phyloP scores from a whole-genome alignment of 2,888 invertebrate genomes.

The Ochropleura leucogaster region DNA sequence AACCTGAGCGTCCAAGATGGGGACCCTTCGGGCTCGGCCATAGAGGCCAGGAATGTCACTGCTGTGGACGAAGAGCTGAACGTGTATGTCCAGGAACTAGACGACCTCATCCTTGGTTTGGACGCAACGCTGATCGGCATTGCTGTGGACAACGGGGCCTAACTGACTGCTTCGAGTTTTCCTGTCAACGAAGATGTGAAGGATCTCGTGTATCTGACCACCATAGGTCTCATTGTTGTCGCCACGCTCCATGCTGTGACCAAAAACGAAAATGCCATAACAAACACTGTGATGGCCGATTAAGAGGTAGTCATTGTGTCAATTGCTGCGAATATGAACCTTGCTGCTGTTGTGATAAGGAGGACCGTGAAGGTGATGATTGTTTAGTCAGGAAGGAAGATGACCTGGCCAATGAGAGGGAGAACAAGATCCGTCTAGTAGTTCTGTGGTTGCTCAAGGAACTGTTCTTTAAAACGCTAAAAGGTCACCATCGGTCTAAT shows the following conservation, averaged over 20 bases:
- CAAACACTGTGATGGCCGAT: neutral
- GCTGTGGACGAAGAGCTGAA: constrained; percentile 11
- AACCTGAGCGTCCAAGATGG: constrained; percentile 4
- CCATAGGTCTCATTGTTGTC: neutral
- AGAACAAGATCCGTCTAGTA: constrained; percentile 11
- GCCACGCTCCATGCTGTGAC: neutral
- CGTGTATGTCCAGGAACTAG: constrained; percentile 9
- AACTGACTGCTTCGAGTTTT: neutral
- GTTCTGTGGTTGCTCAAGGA: constrained; percentile 29
- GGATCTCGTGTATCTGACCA: neutral
- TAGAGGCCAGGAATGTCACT: constrained; percentile 2
- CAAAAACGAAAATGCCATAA: neutral
- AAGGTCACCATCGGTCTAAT: constrained; percentile 3
- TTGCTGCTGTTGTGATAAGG: constrained; percentile 6
- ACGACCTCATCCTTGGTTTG: constrained; percentile 18
- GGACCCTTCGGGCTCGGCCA: neutral
- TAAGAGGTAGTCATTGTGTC: neutral
- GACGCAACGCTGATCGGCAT: constrained; percentile 5
- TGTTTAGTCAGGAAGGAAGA: neutral
- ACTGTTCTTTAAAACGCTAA: constrained; percentile 17
- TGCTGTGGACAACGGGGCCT: neutral
- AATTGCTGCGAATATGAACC: constrained; percentile 1
- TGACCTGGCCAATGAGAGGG: constrained; percentile 10
- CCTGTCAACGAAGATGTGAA: constrained; percentile 1
- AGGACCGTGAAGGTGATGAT: neutral